Evolutionary conservation across 2,113 vertebrate genomes (phyloP).

Genomic region (Ammodramus savannarum): DNA sequence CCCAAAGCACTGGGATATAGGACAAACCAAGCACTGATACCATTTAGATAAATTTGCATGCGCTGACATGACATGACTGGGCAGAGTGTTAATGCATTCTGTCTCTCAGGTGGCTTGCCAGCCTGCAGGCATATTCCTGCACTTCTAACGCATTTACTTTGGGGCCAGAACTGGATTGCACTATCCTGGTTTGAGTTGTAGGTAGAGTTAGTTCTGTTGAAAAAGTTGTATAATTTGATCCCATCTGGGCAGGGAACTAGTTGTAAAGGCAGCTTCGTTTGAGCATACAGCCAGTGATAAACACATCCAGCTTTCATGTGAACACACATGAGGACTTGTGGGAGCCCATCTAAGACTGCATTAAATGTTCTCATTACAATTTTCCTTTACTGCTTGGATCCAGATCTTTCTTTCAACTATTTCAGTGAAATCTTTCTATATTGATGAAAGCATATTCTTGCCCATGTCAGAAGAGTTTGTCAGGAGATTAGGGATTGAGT

Average conservation of each 20-base stretch:
- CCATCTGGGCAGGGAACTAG: neutral
- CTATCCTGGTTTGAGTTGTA: neutral
- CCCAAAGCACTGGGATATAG: neutral
- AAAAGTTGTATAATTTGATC: neutral
- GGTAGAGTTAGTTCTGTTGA: neutral
- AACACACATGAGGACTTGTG: neutral
- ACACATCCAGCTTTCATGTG: neutral
- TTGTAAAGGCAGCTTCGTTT: neutral
- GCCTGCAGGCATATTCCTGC: neutral
- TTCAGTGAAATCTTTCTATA: neutral
- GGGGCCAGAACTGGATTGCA: neutral
- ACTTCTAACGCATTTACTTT: neutral
- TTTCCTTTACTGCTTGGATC: neutral
- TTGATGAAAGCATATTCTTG: neutral
- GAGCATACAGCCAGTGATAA: neutral
- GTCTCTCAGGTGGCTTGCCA: neutral
- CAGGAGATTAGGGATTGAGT: conserved; percentile 13
- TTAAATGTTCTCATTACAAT: neutral
- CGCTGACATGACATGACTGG: neutral
- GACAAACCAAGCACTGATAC: neutral
- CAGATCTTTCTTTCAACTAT: neutral
- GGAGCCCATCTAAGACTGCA: neutral
- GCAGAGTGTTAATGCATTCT: neutral
- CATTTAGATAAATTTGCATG: neutral
- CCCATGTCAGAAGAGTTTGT: neutral